phyloP scores from a whole-genome alignment of 2,888 invertebrate genomes.

The Melipona beecheii region DNA sequence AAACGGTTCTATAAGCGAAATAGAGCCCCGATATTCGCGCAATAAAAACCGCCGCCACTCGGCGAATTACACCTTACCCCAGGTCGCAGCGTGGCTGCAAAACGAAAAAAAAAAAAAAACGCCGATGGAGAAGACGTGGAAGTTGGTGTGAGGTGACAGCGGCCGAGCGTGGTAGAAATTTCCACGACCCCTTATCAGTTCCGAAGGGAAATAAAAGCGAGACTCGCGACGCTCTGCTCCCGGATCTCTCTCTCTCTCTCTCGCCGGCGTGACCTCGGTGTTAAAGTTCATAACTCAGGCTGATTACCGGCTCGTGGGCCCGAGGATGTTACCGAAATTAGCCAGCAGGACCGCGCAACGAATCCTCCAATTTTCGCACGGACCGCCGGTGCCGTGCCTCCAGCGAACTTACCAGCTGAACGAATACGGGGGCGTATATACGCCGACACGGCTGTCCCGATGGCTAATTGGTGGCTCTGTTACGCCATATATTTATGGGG shows the following conservation, averaged over 20 bases:
- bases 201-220: conserved; percentile 36
- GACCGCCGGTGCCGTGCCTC: not conserved
- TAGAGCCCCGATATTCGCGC: conserved; percentile 19
- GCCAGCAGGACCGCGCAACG: not conserved
- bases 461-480: conserved; percentile 73
- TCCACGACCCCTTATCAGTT: conserved; percentile 26
- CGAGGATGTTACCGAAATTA: conserved; percentile 33
- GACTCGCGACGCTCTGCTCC: not conserved
- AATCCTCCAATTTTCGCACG: conserved; percentile 45
- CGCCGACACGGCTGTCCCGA: conserved; percentile 64
- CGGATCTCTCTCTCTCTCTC: not conserved
- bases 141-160: too few relatives aligned
- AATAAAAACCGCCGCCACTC: conserved; percentile 35
- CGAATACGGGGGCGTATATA: conserved; percentile 14
- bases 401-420: conserved; percentile 8
- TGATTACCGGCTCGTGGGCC: conserved; percentile 18
- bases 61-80: conserved; percentile 10
- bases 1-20: conserved; percentile 15
- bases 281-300: conserved; percentile 27
- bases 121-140: not conserved
- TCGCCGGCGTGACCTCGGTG: not conserved
- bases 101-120: conserved; percentile 3
- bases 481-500: conserved; percentile 68
- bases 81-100: not conserved
- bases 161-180: conserved; percentile 6